Percentiles rank a stretch among this genome's conserved stretches.
Evolutionary conservation across 2,113 vertebrate genomes (phyloP).

Genomic region (Thalassarche chlororhynchos): DNA sequence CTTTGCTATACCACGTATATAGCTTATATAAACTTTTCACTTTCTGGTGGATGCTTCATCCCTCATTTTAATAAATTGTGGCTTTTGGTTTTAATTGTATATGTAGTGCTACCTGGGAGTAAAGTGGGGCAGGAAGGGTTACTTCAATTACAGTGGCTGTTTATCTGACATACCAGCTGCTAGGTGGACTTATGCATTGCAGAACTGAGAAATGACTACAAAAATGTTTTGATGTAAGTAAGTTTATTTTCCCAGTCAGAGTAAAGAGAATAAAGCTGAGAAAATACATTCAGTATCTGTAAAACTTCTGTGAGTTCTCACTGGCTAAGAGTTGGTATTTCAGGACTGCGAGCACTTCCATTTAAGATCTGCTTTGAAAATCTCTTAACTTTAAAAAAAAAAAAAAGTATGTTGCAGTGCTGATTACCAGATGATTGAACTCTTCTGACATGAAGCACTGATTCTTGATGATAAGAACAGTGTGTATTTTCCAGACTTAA

Average conservation of each 20-base stretch:
- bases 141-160: not conserved
- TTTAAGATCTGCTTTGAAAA: not conserved
- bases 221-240: not conserved
- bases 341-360: not conserved
- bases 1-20: not conserved
- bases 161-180: not conserved
- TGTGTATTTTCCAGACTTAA: not conserved
- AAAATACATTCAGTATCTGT: not conserved
- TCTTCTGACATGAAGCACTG: not conserved
- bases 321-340: not conserved
- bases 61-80: not conserved
- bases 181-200: not conserved
- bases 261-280: not conserved
- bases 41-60: not conserved
- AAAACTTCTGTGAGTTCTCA: not conserved
- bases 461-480: not conserved
- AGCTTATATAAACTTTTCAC: not conserved
- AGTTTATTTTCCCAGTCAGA: not conserved
- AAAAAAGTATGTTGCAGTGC: not conserved
- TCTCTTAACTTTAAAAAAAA: too few relatives aligned
- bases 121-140: not conserved
- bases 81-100: not conserved
- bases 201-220: not conserved
- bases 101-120: not conserved
- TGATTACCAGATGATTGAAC: not conserved